Percentiles rank a stretch among this genome's conserved stretches.
These are phyloP conservation scores for Drosophila multiciliata DNA, from an alignment of 2,888 invertebrate species.

Conservation along the genomic window DNA sequence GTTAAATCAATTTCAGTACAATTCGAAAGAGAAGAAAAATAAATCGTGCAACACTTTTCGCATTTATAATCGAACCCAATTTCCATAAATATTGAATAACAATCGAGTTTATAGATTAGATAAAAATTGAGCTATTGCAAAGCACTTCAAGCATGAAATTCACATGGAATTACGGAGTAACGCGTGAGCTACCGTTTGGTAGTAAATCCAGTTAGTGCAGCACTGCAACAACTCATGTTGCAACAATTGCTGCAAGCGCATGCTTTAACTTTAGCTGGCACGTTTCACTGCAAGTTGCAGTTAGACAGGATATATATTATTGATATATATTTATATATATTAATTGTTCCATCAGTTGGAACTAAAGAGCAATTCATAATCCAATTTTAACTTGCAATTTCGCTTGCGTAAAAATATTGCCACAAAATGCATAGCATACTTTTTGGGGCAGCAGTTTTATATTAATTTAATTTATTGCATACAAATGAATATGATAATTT, in stretches of 20 bases:
- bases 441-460: not conserved
- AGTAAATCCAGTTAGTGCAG: not conserved
- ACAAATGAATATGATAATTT: not conserved
- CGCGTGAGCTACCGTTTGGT: slow-evolving; percentile 1
- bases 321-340: not conserved
- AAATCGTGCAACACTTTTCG: slow-evolving; percentile 12
- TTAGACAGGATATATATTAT: not conserved
- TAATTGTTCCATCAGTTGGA: not conserved
- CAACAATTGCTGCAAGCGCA: slow-evolving; percentile 7
- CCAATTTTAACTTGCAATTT: not conserved
- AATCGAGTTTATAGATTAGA: slow-evolving; percentile 13
- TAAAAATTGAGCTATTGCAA: not conserved
- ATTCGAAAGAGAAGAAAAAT: slow-evolving; percentile 2
- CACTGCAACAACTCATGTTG: slow-evolving; percentile 2
- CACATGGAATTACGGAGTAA: slow-evolving; percentile 27
- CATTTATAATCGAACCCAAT: slow-evolving; percentile 10
- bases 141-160: slow-evolving; percentile 2
- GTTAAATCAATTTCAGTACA: slow-evolving; percentile 34
- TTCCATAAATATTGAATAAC: slow-evolving; percentile 20
- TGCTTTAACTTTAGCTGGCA: not conserved
- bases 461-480: not conserved
- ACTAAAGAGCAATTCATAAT: not conserved
- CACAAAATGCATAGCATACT: not conserved
- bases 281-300: not conserved
- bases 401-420: not conserved